phyloP scores from a whole-genome alignment of 2,113 vertebrate genomes.

The Prunella fulvescens region DNA sequence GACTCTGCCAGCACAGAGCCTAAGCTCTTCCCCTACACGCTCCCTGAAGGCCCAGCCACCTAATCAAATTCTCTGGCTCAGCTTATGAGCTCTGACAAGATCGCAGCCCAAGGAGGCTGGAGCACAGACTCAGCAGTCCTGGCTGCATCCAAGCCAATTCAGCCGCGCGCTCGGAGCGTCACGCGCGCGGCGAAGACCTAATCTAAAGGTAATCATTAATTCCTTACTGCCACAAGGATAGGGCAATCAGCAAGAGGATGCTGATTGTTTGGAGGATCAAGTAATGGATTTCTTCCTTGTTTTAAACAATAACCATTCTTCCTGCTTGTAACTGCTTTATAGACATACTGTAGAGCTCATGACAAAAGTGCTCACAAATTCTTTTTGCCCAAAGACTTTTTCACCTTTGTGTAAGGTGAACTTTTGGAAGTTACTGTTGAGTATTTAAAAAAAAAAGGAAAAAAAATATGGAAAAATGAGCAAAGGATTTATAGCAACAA shows the following conservation, averaged over 20 bases:
- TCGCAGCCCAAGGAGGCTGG: slow-evolving; percentile 50
- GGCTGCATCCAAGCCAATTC: slow-evolving; percentile 45
- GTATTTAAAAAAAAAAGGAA: neutral
- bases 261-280: neutral
- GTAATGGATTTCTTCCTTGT: neutral
- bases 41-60: neutral
- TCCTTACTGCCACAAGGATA: neutral
- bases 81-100: slow-evolving; percentile 60
- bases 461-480: neutral
- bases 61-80: slow-evolving; percentile 40
- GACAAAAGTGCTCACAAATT: neutral
- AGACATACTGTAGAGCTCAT: neutral
- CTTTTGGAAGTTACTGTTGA: neutral
- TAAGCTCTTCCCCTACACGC: neutral
- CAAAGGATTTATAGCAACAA: neutral
- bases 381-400: neutral
- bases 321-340: neutral
- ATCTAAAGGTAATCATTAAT: slow-evolving; percentile 56
- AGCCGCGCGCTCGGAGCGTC: neutral
- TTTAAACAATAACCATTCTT: neutral
- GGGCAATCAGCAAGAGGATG: neutral
- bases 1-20: neutral
- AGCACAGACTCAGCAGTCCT: slow-evolving; percentile 61
- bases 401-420: neutral
- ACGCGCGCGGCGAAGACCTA: neutral